Conservation (phyloP, 2,888 invertebrate genomes). For the Macrosoma leucophasiata region DNA sequence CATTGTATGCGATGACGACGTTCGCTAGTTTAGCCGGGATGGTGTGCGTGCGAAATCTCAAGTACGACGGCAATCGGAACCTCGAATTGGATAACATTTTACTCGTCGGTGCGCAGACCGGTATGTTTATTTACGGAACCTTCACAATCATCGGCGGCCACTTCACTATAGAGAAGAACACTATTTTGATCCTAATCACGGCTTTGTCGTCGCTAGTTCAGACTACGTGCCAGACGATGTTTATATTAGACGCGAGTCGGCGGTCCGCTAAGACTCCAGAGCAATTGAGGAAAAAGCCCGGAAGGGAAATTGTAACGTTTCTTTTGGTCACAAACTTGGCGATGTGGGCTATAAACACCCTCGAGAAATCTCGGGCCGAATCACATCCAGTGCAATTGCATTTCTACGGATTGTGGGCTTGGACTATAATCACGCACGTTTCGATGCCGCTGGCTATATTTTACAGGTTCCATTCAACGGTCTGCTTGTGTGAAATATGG, state of each 20-base stretch:
- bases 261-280: slow-evolving; percentile 87
- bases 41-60: slow-evolving; percentile 88
- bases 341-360: slow-evolving; percentile 95
- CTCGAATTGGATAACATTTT: slow-evolving; percentile 93
- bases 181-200: slow-evolving; percentile 87
- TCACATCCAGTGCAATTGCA: slow-evolving; percentile 94
- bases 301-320: slow-evolving; percentile 94
- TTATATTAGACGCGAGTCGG: slow-evolving; percentile 92
- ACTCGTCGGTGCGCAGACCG: slow-evolving; percentile 94
- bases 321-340: slow-evolving; percentile 92
- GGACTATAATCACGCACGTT: slow-evolving; percentile 96
- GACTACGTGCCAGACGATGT: slow-evolving; percentile 92
- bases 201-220: slow-evolving; percentile 91
- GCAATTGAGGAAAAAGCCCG: slow-evolving; percentile 91
- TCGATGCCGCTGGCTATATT: slow-evolving; percentile 95
- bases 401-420: slow-evolving; percentile 95
- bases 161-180: slow-evolving; percentile 88
- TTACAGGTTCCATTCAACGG: slow-evolving; percentile 96
- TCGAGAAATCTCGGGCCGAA: slow-evolving; percentile 93
- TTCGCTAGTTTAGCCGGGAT: slow-evolving; percentile 91
- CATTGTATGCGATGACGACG: slow-evolving; percentile 89
- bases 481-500: slow-evolving; percentile 97
- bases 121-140: slow-evolving; percentile 94
- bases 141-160: slow-evolving; percentile 96
- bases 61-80: slow-evolving; percentile 88